phyloP scores from a whole-genome alignment of 1,140 invertebrate species.

The Coelopa frigida region DNA sequence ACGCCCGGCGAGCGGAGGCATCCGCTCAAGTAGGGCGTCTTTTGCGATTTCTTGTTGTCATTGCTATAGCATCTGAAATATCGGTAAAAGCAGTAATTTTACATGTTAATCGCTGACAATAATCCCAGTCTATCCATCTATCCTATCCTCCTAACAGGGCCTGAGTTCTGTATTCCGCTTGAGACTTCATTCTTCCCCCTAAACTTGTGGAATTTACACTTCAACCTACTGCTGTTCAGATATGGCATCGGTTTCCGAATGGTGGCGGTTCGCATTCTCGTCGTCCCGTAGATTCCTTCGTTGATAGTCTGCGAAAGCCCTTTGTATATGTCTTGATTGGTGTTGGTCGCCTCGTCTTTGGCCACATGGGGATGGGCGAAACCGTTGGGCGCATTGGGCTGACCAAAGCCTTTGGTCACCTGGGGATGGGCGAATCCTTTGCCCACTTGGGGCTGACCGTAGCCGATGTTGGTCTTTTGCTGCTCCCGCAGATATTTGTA shows the following conservation, averaged over 20 bases:
- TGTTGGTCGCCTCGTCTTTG: background rate
- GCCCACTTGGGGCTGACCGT: no score
- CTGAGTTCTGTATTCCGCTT: no score
- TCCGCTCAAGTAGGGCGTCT: slow-evolving; percentile 28
- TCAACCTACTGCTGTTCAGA: slow-evolving; percentile 41
- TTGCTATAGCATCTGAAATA: slow-evolving; percentile 40
- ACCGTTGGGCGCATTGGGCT: no score
- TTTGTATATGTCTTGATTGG: background rate
- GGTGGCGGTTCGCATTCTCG: slow-evolving; percentile 38
- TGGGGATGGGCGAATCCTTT: no score
- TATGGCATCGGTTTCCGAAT: slow-evolving; percentile 41
- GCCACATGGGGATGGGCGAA: no score
- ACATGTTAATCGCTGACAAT: slow-evolving; percentile 1
- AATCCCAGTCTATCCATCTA: background rate
- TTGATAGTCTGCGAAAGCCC: background rate
- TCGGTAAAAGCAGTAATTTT: background rate
- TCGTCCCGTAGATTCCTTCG: slow-evolving; percentile 31
- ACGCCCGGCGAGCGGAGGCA: slow-evolving; percentile 37
- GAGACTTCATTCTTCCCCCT: no score
- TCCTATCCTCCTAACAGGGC: no score
- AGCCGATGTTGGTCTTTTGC: no score
- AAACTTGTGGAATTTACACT: no score
- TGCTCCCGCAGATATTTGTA: slow-evolving; percentile 10
- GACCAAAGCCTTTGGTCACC: no score
- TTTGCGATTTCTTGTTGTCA: slow-evolving; percentile 21